phyloP scores from a whole-genome alignment of 2,113 vertebrate species.

The Columba livia region DNA sequence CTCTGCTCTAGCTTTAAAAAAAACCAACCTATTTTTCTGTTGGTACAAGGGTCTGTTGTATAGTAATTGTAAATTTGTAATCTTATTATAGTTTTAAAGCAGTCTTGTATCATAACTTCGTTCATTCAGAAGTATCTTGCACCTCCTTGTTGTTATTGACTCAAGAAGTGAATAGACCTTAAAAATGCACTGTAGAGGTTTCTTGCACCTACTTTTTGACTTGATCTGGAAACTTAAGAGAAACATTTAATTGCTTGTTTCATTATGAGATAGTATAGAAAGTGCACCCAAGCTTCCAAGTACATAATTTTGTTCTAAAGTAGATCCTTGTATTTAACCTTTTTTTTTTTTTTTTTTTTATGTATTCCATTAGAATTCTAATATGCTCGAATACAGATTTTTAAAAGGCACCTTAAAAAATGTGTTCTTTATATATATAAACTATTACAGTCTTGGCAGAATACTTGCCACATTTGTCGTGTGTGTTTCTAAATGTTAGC shows the following conservation, averaged over 20 bases:
- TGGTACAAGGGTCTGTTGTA: not conserved
- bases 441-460: not conserved
- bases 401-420: not conserved
- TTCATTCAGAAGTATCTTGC: not conserved
- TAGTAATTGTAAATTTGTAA: not conserved
- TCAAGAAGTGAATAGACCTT: not conserved
- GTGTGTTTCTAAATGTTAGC: not conserved
- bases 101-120: not conserved
- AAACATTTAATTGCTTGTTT: not conserved
- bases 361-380: not conserved
- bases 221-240: not conserved
- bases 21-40: not conserved
- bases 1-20: not conserved
- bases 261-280: not conserved
- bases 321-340: not conserved
- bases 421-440: not conserved
- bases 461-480: not conserved
- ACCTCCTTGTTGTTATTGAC: not conserved
- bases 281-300: rapidly evolving
- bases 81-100: not conserved
- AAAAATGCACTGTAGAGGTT: not conserved
- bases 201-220: not conserved
- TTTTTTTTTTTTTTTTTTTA: not conserved
- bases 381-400: not conserved
- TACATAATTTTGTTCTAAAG: not conserved